Evolutionary conservation across 1,140 invertebrate genomes (phyloP), one percentile per base, ranked within the genome.

Genomic region (Drosophila truncata): DNA sequence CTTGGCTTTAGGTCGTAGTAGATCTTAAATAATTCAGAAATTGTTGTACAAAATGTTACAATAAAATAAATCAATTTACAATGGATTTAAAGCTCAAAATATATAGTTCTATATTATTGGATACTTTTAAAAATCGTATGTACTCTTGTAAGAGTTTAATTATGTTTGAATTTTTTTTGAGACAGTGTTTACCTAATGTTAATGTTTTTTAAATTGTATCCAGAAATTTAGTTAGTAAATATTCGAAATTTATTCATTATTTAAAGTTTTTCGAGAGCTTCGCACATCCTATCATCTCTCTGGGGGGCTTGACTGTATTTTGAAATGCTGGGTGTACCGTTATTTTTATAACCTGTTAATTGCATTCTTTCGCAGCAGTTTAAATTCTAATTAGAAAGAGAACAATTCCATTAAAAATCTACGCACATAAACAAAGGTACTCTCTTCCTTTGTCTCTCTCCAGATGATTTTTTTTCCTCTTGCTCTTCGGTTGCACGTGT

Each of bases 261-360:
- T 18, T n/a, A 4, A 31, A 13, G 14, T 49, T 49, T 11, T 49
- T 29, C 2, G n/a, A n/a, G n/a, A 1, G 27, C 25, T 33, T 0
- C n/a, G 1, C 11, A 29, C 7, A 23, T 33, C 8, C 1, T 16
- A 23, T 16, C 7, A 10, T 9, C 18, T 35, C 13, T 35, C 18
- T n/a, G 33, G 33, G 29, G 20, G 1, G 16, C 7, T 63, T 8
- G 4, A 27, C 31, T 35, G 63, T 63, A 35, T 35, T 33, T n/a
- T 25, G 31, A 37, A 55, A 13, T 13, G n/a, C 11, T 41, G 11
- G 20, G 13, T 23, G 42, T 63, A 46, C 63, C 39, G 59, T 69
- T 69, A 67, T 67, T 67, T 54, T 69, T 52, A 61, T 54, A 69
- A 69, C 63, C 66, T 69, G 66, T 69, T 69, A 70, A 70, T 69